Percentiles rank a stretch among this genome's conserved stretches.
phyloP scores from a whole-genome alignment of 2,113 vertebrate genomes.

The Clarias batrachus region DNA sequence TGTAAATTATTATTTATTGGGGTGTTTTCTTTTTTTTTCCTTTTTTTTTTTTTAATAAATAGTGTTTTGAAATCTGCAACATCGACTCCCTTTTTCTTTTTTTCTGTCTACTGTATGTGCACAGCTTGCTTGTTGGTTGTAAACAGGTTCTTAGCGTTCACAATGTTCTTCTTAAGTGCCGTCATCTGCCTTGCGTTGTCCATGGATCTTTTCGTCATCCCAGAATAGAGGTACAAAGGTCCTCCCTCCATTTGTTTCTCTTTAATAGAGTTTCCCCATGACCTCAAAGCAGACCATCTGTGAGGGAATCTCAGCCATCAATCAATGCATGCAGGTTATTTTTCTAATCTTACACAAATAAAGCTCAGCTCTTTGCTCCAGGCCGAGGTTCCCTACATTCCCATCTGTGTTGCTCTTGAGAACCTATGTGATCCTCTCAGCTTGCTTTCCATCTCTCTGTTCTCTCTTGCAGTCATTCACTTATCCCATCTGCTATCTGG shows the following conservation, averaged over 20 bases:
- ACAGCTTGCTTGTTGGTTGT: background rate
- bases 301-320: constrained; percentile 26
- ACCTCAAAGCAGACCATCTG: constrained; percentile 42
- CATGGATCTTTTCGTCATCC: background rate
- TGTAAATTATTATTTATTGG: constrained; percentile 53
- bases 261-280: constrained; percentile 41
- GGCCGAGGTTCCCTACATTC: background rate
- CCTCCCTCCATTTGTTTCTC: constrained; percentile 41
- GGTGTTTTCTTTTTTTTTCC: constrained; percentile 35
- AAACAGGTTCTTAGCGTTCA: background rate
- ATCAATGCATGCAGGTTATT: constrained; percentile 40
- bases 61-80: constrained; percentile 37
- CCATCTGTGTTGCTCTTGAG: background rate
- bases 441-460: background rate
- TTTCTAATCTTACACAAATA: constrained; percentile 49
- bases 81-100: background rate
- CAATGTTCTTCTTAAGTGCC: background rate
- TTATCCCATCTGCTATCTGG: constrained; percentile 5
- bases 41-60: constrained; percentile 56
- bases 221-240: constrained; percentile 6
- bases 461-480: background rate
- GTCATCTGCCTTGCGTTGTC: constrained; percentile 20
- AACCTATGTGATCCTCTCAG: background rate
- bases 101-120: background rate
- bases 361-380: constrained; percentile 17